Conservation (phyloP, 2,113 vertebrate species). For the Erinaceus europaeus region DNA sequence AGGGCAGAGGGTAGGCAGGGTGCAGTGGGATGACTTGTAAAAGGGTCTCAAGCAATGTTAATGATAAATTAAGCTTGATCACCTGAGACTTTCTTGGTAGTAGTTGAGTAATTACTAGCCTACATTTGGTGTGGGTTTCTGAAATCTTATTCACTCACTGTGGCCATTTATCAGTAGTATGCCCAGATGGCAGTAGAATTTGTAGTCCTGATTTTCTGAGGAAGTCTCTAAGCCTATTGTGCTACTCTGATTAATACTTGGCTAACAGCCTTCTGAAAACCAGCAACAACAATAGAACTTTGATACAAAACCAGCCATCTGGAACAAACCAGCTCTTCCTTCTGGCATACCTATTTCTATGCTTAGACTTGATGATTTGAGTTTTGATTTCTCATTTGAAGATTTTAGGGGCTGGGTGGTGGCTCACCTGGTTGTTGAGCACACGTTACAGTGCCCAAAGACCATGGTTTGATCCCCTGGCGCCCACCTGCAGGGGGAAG, state of each 20-base stretch:
- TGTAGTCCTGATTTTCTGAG: neutral
- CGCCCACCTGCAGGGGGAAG: too few species aligned
- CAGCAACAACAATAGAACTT: neutral
- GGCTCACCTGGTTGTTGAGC: too few species aligned
- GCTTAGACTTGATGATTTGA: neutral
- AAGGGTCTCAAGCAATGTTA: too few species aligned
- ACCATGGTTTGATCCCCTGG: too few species aligned
- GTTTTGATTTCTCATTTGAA: neutral
- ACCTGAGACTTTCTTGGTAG: slow-evolving; percentile 3
- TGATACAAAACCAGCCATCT: neutral
- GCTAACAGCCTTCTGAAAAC: neutral
- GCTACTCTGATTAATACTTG: neutral
- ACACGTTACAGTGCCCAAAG: too few species aligned
- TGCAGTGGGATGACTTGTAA: neutral
- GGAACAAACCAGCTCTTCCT: neutral
- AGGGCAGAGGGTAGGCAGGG: too few species aligned
- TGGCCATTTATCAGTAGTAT: neutral
- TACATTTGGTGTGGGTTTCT: neutral
- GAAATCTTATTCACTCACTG: neutral
- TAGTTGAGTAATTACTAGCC: neutral
- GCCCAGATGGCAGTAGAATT: neutral
- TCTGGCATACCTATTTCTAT: neutral
- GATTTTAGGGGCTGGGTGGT: too few species aligned
- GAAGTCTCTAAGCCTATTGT: neutral
- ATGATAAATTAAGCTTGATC: neutral